Base-by-base conservation (phyloP, 2,797 vertebrate genomes). In the Melanotaenia boesemani region DNA sequence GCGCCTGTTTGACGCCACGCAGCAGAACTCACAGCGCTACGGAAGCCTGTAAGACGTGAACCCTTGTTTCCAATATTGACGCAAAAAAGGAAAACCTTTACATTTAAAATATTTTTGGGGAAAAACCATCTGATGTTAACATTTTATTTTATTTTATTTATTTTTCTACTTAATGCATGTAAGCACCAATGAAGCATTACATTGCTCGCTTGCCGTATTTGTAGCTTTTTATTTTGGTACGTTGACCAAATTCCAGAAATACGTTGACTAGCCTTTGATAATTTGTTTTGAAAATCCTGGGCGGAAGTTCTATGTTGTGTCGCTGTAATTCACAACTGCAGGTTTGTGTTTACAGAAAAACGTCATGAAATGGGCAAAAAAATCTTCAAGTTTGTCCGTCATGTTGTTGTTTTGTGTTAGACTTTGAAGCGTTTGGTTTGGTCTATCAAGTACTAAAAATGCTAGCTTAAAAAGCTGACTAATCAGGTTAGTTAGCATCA, bases 181-280 rank as follows among this genome's bases (percentile, higher is more conserved):
- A 16, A n/a, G 46, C 8, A 20, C 32, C 13, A 0, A 0, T 0
- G 9, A 1, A 1, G 9, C 0, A 0, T 2, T 18, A 0, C 7
- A 9, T 58, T 9, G 2, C 2, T 58, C 70, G 18, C 44, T 71
- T 62, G 67, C 84, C 84, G 75, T 91, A 84, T 2, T 37, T 74
- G 66, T 81, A 86, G 83, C 50, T 30, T 1, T 11, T 1, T 4
- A 12, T 20, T 10, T n/a, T 9, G 34, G 13, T n/a, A 37, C 50
- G 3, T 39, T 37, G 5, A 22, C 9, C 10, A 9, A 52, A 11
- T 24, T 52, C 8, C 50, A 9, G 50, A 48, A 48, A 52, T 22
- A 1, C 2, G 2, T 1, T 9, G 18, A 24, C 1, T 10, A 22
- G 1, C 9, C 9, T 52, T 24, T 6, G 22, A 24, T 39, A 8